Evolutionary conservation across 2,888 invertebrate species (phyloP), one percentile per base, ranked within the genome.

Genomic region (Drosophila neotestacea): DNA sequence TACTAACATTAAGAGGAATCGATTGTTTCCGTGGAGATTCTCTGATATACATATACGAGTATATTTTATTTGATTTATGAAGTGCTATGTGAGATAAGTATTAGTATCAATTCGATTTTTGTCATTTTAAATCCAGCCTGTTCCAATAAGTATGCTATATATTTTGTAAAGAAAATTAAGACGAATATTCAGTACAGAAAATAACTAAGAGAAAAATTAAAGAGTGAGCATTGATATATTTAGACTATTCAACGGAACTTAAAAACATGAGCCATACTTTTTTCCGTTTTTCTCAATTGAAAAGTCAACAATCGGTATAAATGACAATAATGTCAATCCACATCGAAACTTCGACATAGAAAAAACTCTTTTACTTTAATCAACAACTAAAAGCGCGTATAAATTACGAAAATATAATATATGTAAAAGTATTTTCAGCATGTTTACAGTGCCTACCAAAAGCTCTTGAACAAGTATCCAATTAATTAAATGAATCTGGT

Each of bases 351-450:
- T 22, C 22, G 3, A 22, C 22, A 22, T 22, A 22, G 22, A 22
- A 22, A 22, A 22, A 0, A 1, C 22, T 22, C 22, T 22, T 22
- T 3, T 22, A 22, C 11, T 27, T 6, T 7, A 6, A 32, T 32
- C 7, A 22, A 22, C 32, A 32, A 22, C 50, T 22, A 44, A 56
- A 22, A 61, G 58, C 36, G 56, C 36, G n/a, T 27, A 6, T 11
- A 38, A 30, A 39, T 38, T 62, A 62, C 62, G 46, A 34, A 62
- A 54, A 34, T 36, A n/a, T 58, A 50, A 77, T 58, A 32, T 65
- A 74, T 77, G 66, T 50, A 59, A 73, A 73, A 77, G 44, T 50
- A 44, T 10, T 51, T 39, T 4, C 1, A 22, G 22, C 41, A 64
- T 44, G 50, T 63, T 34, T 56, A 41, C 55, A 34, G 32, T 47